A percentile compares a stretch with the other conserved stretches of the same genome.
These are phyloP conservation scores for Acholoe squamosa DNA, from an alignment of 2,888 invertebrate genomes.

Conservation along the genomic window DNA sequence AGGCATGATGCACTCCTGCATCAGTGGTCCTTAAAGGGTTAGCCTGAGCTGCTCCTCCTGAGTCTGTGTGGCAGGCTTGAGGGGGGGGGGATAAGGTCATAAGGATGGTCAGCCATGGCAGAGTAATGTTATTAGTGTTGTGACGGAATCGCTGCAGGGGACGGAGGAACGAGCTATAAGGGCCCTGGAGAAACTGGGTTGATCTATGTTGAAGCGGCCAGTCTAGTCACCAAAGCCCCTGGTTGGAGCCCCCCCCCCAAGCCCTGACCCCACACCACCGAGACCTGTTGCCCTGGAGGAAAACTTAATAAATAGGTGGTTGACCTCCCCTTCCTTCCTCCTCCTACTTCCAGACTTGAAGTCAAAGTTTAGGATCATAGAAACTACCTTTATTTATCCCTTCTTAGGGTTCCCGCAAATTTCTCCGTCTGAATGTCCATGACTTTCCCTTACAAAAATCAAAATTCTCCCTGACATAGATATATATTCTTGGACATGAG, in stretches of 20 bases:
- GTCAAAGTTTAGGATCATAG: background rate
- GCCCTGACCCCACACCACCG: background rate
- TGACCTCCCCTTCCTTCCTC: background rate
- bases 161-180: background rate
- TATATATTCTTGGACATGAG: too few relatives aligned
- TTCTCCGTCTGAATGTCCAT: too few relatives aligned
- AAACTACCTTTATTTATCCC: too few relatives aligned
- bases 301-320: background rate
- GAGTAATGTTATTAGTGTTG: constrained; percentile 2
- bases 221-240: background rate
- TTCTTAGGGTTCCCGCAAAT: too few relatives aligned
- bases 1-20: too few relatives aligned
- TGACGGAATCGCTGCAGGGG: background rate
- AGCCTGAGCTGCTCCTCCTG: background rate
- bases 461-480: too few relatives aligned
- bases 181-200: background rate
- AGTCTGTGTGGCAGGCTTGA: background rate
- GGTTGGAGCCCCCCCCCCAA: background rate
- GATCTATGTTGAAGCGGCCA: background rate
- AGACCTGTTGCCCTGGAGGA: constrained; percentile 37
- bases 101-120: background rate
- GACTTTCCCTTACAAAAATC: too few relatives aligned
- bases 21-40: too few relatives aligned
- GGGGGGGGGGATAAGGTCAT: background rate
- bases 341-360: background rate